Conservation (phyloP, 2,888 invertebrate genomes). For the Ormyrus nitidulus region DNA sequence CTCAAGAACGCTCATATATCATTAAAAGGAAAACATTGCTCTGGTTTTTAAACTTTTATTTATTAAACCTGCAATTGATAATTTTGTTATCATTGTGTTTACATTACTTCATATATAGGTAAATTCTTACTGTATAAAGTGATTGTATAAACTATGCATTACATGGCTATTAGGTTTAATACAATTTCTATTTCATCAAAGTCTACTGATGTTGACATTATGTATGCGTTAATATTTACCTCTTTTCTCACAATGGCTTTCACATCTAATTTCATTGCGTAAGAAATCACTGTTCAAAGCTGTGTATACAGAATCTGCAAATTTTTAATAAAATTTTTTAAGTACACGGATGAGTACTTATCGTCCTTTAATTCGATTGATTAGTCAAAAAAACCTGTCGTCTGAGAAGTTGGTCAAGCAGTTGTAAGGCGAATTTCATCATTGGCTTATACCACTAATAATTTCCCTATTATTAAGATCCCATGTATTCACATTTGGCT, state of each 20-base stretch:
- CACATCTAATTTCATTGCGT: slow-evolving; percentile 14
- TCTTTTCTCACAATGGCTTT: not conserved
- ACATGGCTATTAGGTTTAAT: slow-evolving; percentile 10
- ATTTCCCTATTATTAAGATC: slow-evolving; percentile 6
- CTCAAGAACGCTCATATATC: no score
- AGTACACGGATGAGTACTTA: slow-evolving; percentile 1
- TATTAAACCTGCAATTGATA: slow-evolving; percentile 30
- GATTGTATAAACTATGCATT: slow-evolving; percentile 39
- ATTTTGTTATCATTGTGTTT: slow-evolving; percentile 38
- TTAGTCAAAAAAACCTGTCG: slow-evolving; percentile 57
- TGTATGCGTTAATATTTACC: not conserved
- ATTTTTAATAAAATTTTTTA: slow-evolving; percentile 16
- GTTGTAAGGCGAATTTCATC: slow-evolving; percentile 53
- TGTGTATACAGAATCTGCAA: slow-evolving; percentile 13
- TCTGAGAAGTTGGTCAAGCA: slow-evolving; percentile 65
- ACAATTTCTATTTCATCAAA: slow-evolving; percentile 4
- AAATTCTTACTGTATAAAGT: slow-evolving; percentile 37
- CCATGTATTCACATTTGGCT: slow-evolving; percentile 24
- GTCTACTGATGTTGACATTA: not conserved
- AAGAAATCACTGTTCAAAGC: slow-evolving; percentile 14
- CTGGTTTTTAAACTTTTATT: slow-evolving; percentile 28
- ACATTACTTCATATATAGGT: slow-evolving; percentile 29
- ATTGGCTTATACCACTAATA: slow-evolving; percentile 14
- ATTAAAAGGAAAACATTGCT: slow-evolving; percentile 22
- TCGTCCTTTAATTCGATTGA: slow-evolving; percentile 40